Evolutionary conservation across 2,888 invertebrate species (phyloP), one percentile per base, ranked within the genome.

Genomic region (Cotesia congregata): DNA sequence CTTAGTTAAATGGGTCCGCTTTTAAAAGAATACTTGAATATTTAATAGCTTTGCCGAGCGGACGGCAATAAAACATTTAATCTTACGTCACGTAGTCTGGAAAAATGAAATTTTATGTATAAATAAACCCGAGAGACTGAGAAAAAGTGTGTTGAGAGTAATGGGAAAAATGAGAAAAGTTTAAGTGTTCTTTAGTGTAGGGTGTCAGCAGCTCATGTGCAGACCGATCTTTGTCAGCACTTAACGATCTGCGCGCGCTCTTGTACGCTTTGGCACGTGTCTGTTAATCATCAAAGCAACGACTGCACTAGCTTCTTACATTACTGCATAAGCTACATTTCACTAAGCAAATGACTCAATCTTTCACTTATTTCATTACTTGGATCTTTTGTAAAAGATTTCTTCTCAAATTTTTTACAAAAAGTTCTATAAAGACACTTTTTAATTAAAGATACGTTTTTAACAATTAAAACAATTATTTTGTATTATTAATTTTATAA

Each of bases 251-350:
- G 5, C 41, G 7, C 50, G 12, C 50, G 50, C 12, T 41, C 68
- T 17, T 71, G 67, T 69, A 40, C 41, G 50, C 17, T 72, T 60
- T 71, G 72, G 76, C 76, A 76, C 76, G 76, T 76, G 76, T 76
- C 67, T 30, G 68, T 76, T 76, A 76, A 76, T 76, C 76, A 74
- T 77, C 71, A 60, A 71, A 74, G 30, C 68, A 59, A 73, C 72
- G 67, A 64, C 64, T 76, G 50, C 75, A 72, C 50, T 59, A 30
- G 40, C 65, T 65, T 65, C 30, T 65, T 50, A 50, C 12, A 50
- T 30, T 62, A 20, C 20, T 17, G 20, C 9, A 38, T 65, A 65
- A 65, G 38, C 38, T 65, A 30, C 38, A 65, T 65, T 65, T 65
- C 38, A 17, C 17, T 9, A 65, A 30, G 12, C 30, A 30, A 65